Evolutionary conservation across 2,888 invertebrate species (phyloP), one percentile per base, ranked within the genome.

Genomic region (Trachelus iudaicus): DNA sequence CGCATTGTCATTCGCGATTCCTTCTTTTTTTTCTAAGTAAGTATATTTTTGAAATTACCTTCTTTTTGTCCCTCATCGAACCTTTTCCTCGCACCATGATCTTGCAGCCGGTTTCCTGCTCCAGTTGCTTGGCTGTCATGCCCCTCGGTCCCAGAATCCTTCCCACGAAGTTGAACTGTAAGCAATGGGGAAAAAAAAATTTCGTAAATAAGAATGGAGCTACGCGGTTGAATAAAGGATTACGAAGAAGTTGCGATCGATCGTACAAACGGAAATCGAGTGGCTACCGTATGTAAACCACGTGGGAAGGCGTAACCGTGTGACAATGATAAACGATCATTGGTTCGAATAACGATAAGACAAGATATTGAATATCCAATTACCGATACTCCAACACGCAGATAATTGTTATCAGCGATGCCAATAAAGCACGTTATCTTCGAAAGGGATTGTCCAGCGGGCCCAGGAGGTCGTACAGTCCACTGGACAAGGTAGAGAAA

Each of bases 61-160:
- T 99, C 94, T 98, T 98, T 94, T 99, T 99, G 93, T 99, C 99
- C 92, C 99, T 94, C 99, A 99, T 99, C 81, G 99, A 99, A 83
- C 99, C 99, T 93, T 98, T 98, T 92, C 99, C 99, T 94, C 99
- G 95, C 90, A 99, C 99, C 99, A 99, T 99, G 91, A 99, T 99
- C 95, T 99, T 99, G 94, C 99, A 99, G 88, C 99, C 99, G 89
- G 99, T 99, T 94, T 99, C 99, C 93, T 99, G 98, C 93, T 99
- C 99, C 92, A 99, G 93, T 94, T 99, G 99, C 93, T 99, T 99
- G 77, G 99, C 99, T 85, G 99, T 99, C 99, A 99, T 99, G 87
- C 99, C 99, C 89, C 99, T 95, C 85, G 99, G 99, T 77, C 99
- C 99, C 91, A 99, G 94, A 94, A 99, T 99, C 94, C 99, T 95